Evolutionary conservation across 1,140 invertebrate species (phyloP), one percentile per base, ranked within the genome.

Genomic region (Zaprionus africanus): DNA sequence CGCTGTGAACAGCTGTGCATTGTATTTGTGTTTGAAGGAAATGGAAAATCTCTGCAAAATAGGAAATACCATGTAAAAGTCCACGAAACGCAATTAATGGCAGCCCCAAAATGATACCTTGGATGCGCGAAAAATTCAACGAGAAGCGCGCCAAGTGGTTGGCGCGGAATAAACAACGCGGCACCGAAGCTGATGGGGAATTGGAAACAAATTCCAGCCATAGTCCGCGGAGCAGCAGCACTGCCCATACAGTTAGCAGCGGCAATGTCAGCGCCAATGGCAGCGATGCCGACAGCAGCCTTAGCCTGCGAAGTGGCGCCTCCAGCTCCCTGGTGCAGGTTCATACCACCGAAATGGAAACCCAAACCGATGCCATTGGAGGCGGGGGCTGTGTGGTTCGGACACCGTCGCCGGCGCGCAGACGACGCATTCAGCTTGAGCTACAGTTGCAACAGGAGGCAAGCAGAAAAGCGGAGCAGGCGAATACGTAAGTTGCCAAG

Each of bases 91-190:
- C 49, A 62, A 53, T 63, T 78, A 70, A 86, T 82, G 86, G 70
- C 61, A 72, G 78, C 68, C 63, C 69, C 78, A 90, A 54, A 19
- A 93, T 93, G 92, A 92, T 93, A 79, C 92, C 92, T 61, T 93
- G 92, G 92, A 86, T 93, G 76, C 83, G 90, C 69, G 91, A 92
- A 56, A 92, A 92, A 76, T 82, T 92, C 63, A 91, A 91, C 54
- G 86, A 92, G 78, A 79, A 91, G 43, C 82, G 87, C 36, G 86
- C 91, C 34, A 90, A 90, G 62, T 93, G 92, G 92, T 59, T 91
- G 67, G 90, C 90, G 54, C 76, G 82, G 19, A 78, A 71, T 61
- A 91, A 88, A n/a, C 78, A 86, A 6, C 74, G 69, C n/a, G 46
- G 38, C 49, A 56, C 22, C 34, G 60, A 70, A 34, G 36, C 17